Evolutionary conservation across 2,888 invertebrate genomes (phyloP).

Genomic region (Teinopalpus imperialis): DNA sequence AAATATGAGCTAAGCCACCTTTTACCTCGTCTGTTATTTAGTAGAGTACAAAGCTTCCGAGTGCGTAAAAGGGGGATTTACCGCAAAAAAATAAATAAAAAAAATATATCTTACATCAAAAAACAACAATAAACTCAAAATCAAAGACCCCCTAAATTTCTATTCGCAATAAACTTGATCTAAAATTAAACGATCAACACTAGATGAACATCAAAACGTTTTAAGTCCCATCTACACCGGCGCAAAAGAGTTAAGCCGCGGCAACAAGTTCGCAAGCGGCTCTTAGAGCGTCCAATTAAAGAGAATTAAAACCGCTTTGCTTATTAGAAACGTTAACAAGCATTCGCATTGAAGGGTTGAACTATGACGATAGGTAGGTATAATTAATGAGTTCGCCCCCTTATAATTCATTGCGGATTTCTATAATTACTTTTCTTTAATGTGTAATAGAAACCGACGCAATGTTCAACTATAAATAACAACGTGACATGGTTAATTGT

Average conservation of each 20-base stretch:
- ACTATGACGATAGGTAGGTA: slow-evolving; percentile 18
- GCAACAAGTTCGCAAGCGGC: slow-evolving; percentile 23
- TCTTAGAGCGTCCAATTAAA: slow-evolving; percentile 25
- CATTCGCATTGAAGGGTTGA: slow-evolving; percentile 19
- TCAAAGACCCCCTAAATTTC: background rate
- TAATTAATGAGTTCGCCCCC: slow-evolving; percentile 22
- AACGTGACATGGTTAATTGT: too few relatives aligned
- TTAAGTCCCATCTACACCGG: slow-evolving; percentile 12
- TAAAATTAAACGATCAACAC: slow-evolving; percentile 17
- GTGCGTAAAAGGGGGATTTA: too few relatives aligned
- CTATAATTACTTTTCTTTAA: slow-evolving; percentile 22
- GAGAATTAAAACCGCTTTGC: slow-evolving; percentile 25
- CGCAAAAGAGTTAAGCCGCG: slow-evolving; percentile 23
- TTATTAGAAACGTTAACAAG: slow-evolving; percentile 28
- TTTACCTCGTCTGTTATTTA: too few relatives aligned
- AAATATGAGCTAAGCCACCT: too few relatives aligned
- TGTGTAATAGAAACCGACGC: slow-evolving; percentile 2
- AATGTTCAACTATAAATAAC: background rate
- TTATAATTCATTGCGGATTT: slow-evolving; percentile 20
- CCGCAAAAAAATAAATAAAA: too few relatives aligned
- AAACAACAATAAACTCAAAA: too few relatives aligned
- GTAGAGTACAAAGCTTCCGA: too few relatives aligned
- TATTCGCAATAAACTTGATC: slow-evolving; percentile 8
- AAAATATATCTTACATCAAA: too few relatives aligned
- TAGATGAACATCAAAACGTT: slow-evolving; percentile 24